Conservation (phyloP, 2,113 vertebrate species). For the Prionailurus bengalensis region DNA sequence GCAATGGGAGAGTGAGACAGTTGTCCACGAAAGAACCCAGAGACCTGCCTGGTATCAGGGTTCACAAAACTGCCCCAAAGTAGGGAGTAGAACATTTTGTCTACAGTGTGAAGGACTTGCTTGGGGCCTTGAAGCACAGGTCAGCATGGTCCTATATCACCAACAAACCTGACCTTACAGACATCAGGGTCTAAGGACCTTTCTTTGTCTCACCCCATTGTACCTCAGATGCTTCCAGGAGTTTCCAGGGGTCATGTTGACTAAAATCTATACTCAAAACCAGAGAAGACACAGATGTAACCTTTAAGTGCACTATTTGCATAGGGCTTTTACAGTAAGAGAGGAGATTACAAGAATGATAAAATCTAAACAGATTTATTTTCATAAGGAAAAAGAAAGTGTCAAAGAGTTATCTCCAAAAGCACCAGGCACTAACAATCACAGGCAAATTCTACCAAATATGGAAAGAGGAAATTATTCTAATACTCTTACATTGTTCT, state of each 20-base stretch:
- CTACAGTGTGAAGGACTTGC: neutral
- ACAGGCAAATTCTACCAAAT: neutral
- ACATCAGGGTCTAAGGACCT: neutral
- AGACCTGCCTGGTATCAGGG: neutral
- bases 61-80: neutral
- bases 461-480: neutral
- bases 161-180: neutral
- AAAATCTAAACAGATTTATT: slow-evolving; percentile 13
- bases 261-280: slow-evolving; percentile 49
- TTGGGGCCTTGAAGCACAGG: neutral
- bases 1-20: neutral
- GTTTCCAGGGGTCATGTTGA: neutral
- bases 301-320: neutral
- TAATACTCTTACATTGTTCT: neutral
- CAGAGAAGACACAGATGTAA: slow-evolving; percentile 33
- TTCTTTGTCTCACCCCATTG: neutral
- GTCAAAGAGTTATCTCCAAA: neutral
- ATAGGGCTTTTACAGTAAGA: slow-evolving; percentile 1
- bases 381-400: slow-evolving; percentile 18
- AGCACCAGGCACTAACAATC: neutral
- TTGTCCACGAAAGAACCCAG: neutral
- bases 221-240: neutral
- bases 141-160: neutral
- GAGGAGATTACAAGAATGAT: slow-evolving; percentile 32
- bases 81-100: neutral